A percentile compares a stretch with the other conserved stretches of the same genome.
These are phyloP conservation scores for Coracopsis vasa DNA, from an alignment of 2,113 vertebrate species.

Conservation along the genomic window DNA sequence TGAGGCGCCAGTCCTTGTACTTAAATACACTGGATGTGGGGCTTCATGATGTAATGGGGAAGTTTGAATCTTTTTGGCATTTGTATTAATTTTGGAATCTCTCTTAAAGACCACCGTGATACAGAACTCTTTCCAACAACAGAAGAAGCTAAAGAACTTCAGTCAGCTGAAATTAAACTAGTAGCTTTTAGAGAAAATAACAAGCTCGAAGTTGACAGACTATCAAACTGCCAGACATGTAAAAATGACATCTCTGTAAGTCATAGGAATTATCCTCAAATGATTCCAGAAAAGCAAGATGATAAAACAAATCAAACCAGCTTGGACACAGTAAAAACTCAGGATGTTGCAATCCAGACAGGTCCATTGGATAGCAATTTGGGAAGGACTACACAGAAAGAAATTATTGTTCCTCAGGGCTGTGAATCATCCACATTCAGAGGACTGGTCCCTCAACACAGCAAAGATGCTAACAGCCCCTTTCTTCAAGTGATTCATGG, in stretches of 20 bases:
- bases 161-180: slow-evolving; percentile 27
- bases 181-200: slow-evolving; percentile 52
- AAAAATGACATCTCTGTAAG: slow-evolving; percentile 36
- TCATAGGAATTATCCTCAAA: slow-evolving; percentile 30
- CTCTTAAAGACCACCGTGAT: slow-evolving; percentile 57
- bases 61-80: not conserved
- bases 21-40: not conserved
- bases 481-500: not conserved
- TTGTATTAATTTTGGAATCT: slow-evolving; percentile 27
- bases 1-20: not conserved
- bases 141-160: slow-evolving; percentile 71
- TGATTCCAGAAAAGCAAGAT: slow-evolving; percentile 12
- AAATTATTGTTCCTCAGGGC: not conserved
- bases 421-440: slow-evolving; percentile 6
- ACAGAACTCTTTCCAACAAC: slow-evolving; percentile 24
- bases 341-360: slow-evolving; percentile 79
- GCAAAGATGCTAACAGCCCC: not conserved
- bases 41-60: not conserved
- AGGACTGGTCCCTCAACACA: not conserved
- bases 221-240: slow-evolving; percentile 14
- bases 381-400: not conserved
- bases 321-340: slow-evolving; percentile 70
- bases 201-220: slow-evolving; percentile 40
- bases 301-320: slow-evolving; percentile 37
- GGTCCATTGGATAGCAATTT: slow-evolving; percentile 18